Conservation (phyloP, 2,888 invertebrate species). For the Norana najaformis region DNA sequence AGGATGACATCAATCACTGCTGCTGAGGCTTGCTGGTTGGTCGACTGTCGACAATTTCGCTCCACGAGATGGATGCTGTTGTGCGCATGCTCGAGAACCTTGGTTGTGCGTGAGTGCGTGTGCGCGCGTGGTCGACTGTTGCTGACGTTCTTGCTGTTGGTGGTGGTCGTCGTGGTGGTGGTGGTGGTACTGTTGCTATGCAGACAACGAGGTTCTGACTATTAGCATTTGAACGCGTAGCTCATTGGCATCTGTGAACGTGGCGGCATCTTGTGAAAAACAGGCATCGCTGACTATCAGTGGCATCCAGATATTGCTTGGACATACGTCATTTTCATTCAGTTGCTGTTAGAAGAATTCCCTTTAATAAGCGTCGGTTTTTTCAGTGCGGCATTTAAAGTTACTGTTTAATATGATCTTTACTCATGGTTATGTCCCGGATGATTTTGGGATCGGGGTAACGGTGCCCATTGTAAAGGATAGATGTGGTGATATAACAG, state of each 20-base stretch:
- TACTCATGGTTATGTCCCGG: too few relatives aligned
- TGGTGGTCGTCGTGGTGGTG: not conserved
- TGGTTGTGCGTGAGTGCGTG: not conserved
- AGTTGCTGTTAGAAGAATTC: not conserved
- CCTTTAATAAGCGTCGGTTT: not conserved
- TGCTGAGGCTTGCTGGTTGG: not conserved
- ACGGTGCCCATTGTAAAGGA: too few relatives aligned
- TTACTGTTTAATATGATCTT: too few relatives aligned
- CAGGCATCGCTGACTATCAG: not conserved
- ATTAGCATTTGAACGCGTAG: not conserved
- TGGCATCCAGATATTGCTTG: not conserved
- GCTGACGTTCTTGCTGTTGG: not conserved
- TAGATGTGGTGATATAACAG: too few relatives aligned
- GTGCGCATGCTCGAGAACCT: not conserved
- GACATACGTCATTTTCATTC: not conserved
- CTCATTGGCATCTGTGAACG: not conserved
- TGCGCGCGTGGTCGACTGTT: slow-evolving; percentile 6
- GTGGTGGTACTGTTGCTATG: not conserved
- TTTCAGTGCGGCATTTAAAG: too few relatives aligned
- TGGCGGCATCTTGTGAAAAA: not conserved
- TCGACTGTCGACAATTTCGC: slow-evolving; percentile 13
- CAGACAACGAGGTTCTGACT: not conserved
- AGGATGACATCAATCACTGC: not conserved
- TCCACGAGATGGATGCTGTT: not conserved
- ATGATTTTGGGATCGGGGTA: too few relatives aligned